Evolutionary conservation across 1,140 invertebrate species (phyloP).

Genomic region (Leptinotarsa undecemlineata): DNA sequence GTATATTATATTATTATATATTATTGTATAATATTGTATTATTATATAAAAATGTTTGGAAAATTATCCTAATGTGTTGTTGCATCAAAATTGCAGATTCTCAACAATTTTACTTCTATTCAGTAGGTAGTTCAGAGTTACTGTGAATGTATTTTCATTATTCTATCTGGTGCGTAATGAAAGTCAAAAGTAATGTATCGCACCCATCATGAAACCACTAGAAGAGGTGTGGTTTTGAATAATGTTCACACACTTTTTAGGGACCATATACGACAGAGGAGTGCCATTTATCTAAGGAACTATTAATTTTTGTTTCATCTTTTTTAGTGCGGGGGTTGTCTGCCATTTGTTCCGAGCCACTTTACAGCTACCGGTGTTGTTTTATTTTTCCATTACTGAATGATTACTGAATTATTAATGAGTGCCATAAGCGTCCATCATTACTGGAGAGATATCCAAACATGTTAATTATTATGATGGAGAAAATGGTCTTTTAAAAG

Average conservation of each 20-base stretch:
- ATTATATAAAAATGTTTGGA: no score
- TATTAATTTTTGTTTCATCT: conserved; percentile 52
- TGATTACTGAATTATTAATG: conserved; percentile 47
- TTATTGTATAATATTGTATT: no score
- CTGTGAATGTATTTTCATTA: no score
- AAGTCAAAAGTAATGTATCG: neutral
- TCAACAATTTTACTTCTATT: no score
- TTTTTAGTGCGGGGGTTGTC: conserved; percentile 39
- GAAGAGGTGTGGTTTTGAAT: conserved; percentile 51
- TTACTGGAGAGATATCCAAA: conserved; percentile 42
- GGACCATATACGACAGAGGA: conserved; percentile 45
- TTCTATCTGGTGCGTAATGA: no score
- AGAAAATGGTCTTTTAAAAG: conserved; percentile 26
- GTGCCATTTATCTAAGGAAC: conserved; percentile 49
- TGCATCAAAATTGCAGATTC: no score
- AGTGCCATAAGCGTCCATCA: conserved; percentile 41
- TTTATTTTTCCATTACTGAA: conserved; percentile 42
- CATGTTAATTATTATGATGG: conserved; percentile 47
- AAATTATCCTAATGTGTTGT: no score
- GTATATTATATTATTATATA: no score
- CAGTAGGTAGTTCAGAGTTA: no score
- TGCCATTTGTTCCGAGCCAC: conserved; percentile 35
- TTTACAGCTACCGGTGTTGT: conserved; percentile 34
- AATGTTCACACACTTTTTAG: conserved; percentile 52
- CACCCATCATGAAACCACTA: conserved; percentile 46